These are phyloP conservation scores for Rallus crepitans DNA, from an alignment of 2,797 vertebrate genomes.

Conservation along the genomic window DNA sequence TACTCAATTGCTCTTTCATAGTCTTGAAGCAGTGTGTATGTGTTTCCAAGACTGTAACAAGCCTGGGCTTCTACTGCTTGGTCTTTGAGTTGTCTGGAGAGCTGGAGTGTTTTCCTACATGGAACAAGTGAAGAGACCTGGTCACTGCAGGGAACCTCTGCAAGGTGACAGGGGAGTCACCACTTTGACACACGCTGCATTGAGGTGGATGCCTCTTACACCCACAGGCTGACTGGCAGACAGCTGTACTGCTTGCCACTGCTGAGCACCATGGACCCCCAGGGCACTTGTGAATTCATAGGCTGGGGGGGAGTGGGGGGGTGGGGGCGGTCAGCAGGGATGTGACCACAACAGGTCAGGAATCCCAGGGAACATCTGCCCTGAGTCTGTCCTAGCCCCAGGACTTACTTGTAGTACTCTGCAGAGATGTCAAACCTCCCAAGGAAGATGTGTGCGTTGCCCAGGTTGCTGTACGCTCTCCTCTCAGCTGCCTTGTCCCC, in stretches of 20 bases:
- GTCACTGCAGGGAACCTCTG: neutral
- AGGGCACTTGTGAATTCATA: neutral
- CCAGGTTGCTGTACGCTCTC: slow-evolving; percentile 96
- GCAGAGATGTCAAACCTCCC: slow-evolving; percentile 92
- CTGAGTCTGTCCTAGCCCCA: neutral
- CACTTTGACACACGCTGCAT: accelerated
- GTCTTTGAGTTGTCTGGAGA: slow-evolving; percentile 94
- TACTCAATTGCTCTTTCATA: slow-evolving; percentile 92
- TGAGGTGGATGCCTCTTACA: neutral
- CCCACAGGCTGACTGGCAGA: neutral
- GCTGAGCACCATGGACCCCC: neutral
- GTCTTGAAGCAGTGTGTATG: slow-evolving; percentile 92
- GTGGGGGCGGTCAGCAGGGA: no score
- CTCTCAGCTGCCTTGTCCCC: slow-evolving; percentile 96
- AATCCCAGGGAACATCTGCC: neutral
- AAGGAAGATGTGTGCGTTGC: slow-evolving; percentile 95
- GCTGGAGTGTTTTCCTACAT: slow-evolving; percentile 92
- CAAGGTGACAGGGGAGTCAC: neutral
- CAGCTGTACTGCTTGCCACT: accelerated
- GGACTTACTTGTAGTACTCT: slow-evolving; percentile 93
- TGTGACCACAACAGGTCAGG: neutral
- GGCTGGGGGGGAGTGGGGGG: no score
- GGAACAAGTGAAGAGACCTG: neutral
- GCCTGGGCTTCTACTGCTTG: slow-evolving; percentile 97
- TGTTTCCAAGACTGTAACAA: slow-evolving; percentile 98